phyloP scores from a whole-genome alignment of 2,888 invertebrate species.

The Trachelus troglodyta region DNA sequence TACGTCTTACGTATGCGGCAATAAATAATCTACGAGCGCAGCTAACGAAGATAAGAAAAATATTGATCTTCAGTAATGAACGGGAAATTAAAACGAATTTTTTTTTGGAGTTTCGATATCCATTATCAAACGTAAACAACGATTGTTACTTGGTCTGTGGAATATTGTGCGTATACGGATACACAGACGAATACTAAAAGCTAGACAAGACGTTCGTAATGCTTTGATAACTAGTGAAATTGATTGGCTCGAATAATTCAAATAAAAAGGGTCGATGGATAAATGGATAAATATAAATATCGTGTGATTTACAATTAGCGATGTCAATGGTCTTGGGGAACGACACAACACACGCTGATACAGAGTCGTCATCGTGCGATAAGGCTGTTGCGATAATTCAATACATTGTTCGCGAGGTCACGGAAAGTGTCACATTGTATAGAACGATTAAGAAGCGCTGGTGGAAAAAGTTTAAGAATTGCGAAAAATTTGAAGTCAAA shows the following conservation, averaged over 20 bases:
- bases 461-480: fast-evolving
- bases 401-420: background rate
- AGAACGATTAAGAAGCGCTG: background rate
- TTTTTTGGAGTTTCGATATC: background rate
- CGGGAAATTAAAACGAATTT: background rate
- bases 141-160: background rate
- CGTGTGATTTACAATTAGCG: background rate
- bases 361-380: background rate
- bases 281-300: background rate
- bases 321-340: background rate
- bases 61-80: background rate
- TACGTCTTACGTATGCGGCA: background rate
- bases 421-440: background rate
- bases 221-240: background rate
- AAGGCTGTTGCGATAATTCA: background rate
- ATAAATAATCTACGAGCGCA: background rate
- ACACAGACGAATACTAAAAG: too few relatives aligned
- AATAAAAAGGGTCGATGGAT: background rate
- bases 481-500: background rate
- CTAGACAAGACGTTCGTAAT: too few relatives aligned
- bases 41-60: background rate
- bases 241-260: background rate
- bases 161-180: background rate
- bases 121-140: background rate
- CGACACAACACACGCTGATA: background rate